phyloP scores from a whole-genome alignment of 1,140 invertebrate genomes.

The Nasonia longicornis region DNA sequence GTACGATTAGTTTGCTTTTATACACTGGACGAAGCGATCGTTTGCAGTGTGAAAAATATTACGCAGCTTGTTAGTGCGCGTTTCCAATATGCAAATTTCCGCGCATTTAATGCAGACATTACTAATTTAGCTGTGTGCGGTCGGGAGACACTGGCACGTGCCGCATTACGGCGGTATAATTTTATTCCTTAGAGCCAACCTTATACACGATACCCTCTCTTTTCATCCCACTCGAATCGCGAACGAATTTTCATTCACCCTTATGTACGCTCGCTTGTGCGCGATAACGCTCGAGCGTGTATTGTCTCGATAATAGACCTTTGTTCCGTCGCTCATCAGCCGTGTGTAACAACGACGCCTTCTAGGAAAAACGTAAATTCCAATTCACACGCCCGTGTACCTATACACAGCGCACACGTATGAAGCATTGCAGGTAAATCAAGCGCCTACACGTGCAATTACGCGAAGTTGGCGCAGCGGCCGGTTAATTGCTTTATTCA shows the following conservation, averaged over 20 bases:
- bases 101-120: constrained; percentile 29
- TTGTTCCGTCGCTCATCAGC: no score
- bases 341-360: no score
- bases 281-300: neutral
- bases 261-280: neutral
- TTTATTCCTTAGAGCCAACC: constrained; percentile 43
- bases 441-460: constrained; percentile 23
- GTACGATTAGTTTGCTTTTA: no score
- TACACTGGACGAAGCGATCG: neutral
- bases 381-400: neutral
- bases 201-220: constrained; percentile 43
- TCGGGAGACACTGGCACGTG: constrained; percentile 58
- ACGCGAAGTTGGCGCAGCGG: neutral
- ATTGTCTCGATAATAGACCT: no score
- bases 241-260: neutral
- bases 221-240: constrained; percentile 48
- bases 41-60: constrained; percentile 10
- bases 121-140: constrained; percentile 54
- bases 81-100: constrained; percentile 58
- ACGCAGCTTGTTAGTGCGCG: constrained; percentile 55
- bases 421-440: neutral
- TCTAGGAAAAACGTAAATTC: no score
- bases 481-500: constrained; percentile 64
- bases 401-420: neutral
- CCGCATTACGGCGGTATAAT: constrained; percentile 48